phyloP scores from a whole-genome alignment of 2,113 vertebrate species.

The Ancistrus triradiatus region DNA sequence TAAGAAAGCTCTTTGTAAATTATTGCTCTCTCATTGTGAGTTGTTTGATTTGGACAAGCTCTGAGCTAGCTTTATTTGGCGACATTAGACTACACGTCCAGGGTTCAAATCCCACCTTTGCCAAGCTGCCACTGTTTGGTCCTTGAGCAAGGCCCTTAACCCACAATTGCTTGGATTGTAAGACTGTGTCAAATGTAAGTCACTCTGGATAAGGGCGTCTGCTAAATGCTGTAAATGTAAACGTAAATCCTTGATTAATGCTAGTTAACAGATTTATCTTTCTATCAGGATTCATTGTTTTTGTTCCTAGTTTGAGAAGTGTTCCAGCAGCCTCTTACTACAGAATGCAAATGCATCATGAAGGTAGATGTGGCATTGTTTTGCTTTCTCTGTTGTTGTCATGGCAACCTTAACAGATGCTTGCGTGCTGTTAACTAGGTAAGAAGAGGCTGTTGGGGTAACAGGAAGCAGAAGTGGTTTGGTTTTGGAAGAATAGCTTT shows the following conservation, averaged over 20 bases:
- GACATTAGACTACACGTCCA: too few species aligned
- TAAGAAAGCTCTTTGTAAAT: too few species aligned
- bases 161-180: too few species aligned
- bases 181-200: too few species aligned
- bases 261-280: neutral
- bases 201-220: too few species aligned
- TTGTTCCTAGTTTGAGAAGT: neutral
- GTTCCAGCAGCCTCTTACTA: neutral
- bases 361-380: neutral
- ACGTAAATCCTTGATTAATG: neutral
- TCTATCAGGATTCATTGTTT: neutral
- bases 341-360: neutral
- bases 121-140: too few species aligned
- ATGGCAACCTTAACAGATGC: constrained; percentile 24
- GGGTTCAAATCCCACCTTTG: too few species aligned
- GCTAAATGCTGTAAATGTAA: too few species aligned
- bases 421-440: neutral
- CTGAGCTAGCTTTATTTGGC: too few species aligned
- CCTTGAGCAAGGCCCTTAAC: too few species aligned
- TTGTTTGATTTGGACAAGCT: too few species aligned
- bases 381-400: constrained; percentile 30
- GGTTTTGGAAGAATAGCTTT: neutral
- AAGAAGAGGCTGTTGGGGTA: neutral
- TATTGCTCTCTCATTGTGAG: too few species aligned
- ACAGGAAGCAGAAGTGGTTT: constrained; percentile 11